phyloP scores from a whole-genome alignment of 1,140 invertebrate genomes.

The Helicoverpa zea region DNA sequence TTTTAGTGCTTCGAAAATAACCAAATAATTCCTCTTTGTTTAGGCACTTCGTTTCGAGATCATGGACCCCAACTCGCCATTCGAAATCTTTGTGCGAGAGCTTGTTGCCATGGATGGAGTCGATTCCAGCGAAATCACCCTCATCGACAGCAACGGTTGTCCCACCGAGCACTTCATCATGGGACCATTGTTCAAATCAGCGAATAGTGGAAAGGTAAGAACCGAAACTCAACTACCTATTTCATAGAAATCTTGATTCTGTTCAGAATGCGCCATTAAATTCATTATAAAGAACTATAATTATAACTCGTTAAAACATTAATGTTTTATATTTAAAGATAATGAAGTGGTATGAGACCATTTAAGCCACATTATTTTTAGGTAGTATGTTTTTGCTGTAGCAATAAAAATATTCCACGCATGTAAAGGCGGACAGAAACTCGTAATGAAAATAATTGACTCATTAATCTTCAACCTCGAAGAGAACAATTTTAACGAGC shows the following conservation, averaged over 20 bases:
- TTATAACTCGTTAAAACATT: neutral
- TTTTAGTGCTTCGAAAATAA: constrained; percentile 44
- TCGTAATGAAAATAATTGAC: constrained; percentile 40
- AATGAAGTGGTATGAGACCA: constrained; percentile 27
- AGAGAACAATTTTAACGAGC: constrained; percentile 25
- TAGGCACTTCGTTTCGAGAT: constrained; percentile 96
- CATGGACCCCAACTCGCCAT: constrained; percentile 95
- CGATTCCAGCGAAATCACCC: constrained; percentile 96
- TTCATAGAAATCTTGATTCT: neutral
- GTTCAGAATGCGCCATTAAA: neutral
- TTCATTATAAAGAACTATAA: constrained; percentile 3
- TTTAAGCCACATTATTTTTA: constrained; percentile 14
- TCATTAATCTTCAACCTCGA: constrained; percentile 18
- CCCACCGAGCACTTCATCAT: constrained; percentile 97
- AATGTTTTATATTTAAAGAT: constrained; percentile 10
- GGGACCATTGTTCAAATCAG: constrained; percentile 95
- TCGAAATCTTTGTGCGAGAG: constrained; percentile 97
- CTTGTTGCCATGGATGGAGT: constrained; percentile 97
- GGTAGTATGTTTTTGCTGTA: constrained; percentile 4
- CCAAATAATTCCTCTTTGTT: constrained; percentile 47
- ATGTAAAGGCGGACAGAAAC: constrained; percentile 28
- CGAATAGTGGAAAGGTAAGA: constrained; percentile 91
- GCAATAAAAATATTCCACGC: constrained; percentile 20
- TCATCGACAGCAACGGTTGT: constrained; percentile 97
- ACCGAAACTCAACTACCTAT: neutral